Evolutionary conservation across 2,888 invertebrate species (phyloP).

Genomic region (Apantesis nais): DNA sequence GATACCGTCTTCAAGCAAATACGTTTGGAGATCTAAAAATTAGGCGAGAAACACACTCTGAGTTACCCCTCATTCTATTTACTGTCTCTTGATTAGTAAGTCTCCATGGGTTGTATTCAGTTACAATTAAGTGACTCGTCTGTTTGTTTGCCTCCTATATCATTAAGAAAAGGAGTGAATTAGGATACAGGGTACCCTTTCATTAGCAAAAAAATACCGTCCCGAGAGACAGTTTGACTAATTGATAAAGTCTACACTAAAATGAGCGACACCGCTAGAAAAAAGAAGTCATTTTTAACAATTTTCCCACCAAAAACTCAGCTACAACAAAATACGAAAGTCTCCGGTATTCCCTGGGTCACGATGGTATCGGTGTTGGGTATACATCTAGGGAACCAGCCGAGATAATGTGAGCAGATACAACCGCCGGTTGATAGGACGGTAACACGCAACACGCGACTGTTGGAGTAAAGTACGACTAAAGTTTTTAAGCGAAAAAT

Average conservation of each 20-base stretch:
- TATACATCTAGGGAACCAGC: constrained; percentile 42
- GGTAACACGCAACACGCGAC: constrained; percentile 39
- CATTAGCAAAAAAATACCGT: not conserved
- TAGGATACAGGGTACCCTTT: no score
- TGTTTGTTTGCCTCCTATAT: no score
- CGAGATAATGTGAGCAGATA: constrained; percentile 43
- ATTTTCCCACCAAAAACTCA: constrained; percentile 14
- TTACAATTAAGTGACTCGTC: no score
- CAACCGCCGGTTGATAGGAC: constrained; percentile 44
- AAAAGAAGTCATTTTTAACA: not conserved
- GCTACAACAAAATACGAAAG: constrained; percentile 5
- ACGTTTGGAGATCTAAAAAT: no score
- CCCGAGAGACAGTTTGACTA: not conserved
- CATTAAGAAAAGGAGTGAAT: no score
- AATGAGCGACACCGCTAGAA: not conserved
- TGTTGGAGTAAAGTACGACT: not conserved
- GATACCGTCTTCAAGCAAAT: no score
- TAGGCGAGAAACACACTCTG: no score
- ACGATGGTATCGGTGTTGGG: constrained; percentile 33
- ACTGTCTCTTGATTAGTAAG: no score
- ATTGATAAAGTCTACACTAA: not conserved
- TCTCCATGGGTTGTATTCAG: no score
- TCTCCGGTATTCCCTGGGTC: constrained; percentile 29
- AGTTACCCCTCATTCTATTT: no score
- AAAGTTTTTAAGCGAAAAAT: not conserved